phyloP scores from a whole-genome alignment of 2,888 invertebrate species.

The Physocephala rufipes region DNA sequence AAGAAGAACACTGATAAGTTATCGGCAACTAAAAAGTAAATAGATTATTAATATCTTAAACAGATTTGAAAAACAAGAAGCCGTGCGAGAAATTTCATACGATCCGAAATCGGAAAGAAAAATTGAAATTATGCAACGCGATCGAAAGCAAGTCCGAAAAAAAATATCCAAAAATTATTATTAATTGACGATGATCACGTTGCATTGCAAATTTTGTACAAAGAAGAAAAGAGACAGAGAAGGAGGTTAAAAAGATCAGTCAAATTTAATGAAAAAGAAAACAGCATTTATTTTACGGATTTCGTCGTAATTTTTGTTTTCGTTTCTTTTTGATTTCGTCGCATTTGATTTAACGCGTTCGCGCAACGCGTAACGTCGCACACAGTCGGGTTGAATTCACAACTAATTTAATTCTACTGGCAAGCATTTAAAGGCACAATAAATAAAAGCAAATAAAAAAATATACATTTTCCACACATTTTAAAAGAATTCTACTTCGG shows the following conservation, averaged over 20 bases:
- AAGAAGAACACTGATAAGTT: conserved; percentile 21
- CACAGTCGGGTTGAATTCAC: not conserved
- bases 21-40: conserved; percentile 37
- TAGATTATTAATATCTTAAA: conserved; percentile 26
- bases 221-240: conserved; percentile 16
- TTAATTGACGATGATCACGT: not conserved
- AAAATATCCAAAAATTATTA: conserved; percentile 50
- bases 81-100: not conserved
- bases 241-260: conserved; percentile 32
- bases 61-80: conserved; percentile 16
- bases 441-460: too few species aligned
- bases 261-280: conserved; percentile 3
- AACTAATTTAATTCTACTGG: too few species aligned
- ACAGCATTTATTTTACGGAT: conserved; percentile 28
- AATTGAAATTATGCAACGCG: conserved; percentile 53
- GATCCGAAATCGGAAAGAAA: conserved; percentile 11
- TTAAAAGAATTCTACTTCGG: not conserved
- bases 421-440: too few species aligned
- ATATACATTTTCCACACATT: not conserved
- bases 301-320: too few species aligned
- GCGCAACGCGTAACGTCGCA: not conserved
- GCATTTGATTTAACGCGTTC: not conserved
- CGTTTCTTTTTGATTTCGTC: conserved; percentile 20
- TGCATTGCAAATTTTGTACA: not conserved
- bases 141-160: conserved; percentile 58